phyloP scores from a whole-genome alignment of 2,888 invertebrate genomes.

The Chaitophorus viminalis region DNA sequence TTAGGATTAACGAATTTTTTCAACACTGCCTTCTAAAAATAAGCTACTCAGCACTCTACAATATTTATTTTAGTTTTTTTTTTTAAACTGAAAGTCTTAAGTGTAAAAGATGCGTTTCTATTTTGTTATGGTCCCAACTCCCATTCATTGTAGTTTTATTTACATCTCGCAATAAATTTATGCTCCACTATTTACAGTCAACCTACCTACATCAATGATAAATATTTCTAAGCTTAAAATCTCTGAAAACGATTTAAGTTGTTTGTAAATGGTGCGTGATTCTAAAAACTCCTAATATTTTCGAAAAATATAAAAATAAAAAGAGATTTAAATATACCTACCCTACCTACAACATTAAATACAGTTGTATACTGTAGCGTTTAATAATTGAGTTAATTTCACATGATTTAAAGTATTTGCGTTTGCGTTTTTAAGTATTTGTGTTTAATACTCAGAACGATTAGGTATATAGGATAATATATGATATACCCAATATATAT shows the following conservation, averaged over 20 bases:
- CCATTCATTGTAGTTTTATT: constrained; percentile 11
- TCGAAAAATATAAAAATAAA: too few relatives aligned
- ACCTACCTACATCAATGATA: background rate
- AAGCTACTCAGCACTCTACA: background rate
- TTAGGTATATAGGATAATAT: too few relatives aligned
- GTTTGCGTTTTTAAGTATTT: too few relatives aligned
- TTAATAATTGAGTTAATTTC: too few relatives aligned
- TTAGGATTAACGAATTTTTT: background rate
- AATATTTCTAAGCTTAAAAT: background rate
- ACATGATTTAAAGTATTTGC: too few relatives aligned
- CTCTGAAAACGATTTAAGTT: background rate
- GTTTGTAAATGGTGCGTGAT: background rate
- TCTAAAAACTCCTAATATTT: too few relatives aligned
- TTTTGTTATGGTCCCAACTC: constrained; percentile 3
- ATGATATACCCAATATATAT: too few relatives aligned
- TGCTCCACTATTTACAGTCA: background rate
- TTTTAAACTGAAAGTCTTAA: background rate
- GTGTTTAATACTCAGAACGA: too few relatives aligned
- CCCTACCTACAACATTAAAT: too few relatives aligned
- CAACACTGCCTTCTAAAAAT: constrained; percentile 21
- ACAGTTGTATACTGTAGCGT: too few relatives aligned
- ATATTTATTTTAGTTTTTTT: constrained; percentile 16
- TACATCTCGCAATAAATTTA: background rate
- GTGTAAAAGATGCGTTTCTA: background rate
- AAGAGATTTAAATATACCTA: too few relatives aligned